A percentile compares a stretch with the other conserved stretches of the same genome.
phyloP scores from a whole-genome alignment of 2,113 vertebrate species.

The Willisornis vidua region DNA sequence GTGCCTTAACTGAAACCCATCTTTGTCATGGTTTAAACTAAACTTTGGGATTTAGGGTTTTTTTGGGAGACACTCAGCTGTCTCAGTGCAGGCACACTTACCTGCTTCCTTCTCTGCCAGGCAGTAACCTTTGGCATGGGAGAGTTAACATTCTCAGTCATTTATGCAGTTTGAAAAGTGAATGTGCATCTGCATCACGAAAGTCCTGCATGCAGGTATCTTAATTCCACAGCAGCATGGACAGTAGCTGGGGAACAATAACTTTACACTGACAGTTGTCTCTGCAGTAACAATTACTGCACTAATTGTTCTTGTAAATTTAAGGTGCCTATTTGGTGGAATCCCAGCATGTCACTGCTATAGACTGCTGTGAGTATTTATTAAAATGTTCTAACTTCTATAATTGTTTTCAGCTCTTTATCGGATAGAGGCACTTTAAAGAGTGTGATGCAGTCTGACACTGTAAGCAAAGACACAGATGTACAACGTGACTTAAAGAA shows the following conservation, averaged over 20 bases:
- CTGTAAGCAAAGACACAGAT: constrained; percentile 65
- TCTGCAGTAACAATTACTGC: neutral
- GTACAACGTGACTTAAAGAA: constrained; percentile 74
- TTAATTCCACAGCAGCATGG: neutral
- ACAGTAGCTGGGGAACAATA: neutral
- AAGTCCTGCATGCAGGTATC: neutral
- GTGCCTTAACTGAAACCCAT: neutral
- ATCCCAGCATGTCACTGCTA: neutral
- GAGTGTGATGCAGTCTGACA: constrained; percentile 58
- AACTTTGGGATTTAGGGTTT: neutral
- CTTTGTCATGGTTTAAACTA: neutral
- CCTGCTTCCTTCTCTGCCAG: neutral
- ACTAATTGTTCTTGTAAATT: neutral
- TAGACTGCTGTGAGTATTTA: neutral
- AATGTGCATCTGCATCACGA: accelerated
- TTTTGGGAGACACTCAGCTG: neutral
- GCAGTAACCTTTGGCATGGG: neutral
- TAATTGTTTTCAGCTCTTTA: constrained; percentile 80
- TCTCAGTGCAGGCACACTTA: neutral
- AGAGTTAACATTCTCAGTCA: neutral
- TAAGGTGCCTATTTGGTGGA: neutral
- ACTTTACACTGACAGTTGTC: neutral
- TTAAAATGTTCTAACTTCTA: neutral
- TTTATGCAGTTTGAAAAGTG: neutral
- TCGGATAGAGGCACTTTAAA: constrained; percentile 84